These are phyloP conservation scores for Nephrotoma flavescens DNA, from an alignment of 2,888 invertebrate species.

Conservation along the genomic window DNA sequence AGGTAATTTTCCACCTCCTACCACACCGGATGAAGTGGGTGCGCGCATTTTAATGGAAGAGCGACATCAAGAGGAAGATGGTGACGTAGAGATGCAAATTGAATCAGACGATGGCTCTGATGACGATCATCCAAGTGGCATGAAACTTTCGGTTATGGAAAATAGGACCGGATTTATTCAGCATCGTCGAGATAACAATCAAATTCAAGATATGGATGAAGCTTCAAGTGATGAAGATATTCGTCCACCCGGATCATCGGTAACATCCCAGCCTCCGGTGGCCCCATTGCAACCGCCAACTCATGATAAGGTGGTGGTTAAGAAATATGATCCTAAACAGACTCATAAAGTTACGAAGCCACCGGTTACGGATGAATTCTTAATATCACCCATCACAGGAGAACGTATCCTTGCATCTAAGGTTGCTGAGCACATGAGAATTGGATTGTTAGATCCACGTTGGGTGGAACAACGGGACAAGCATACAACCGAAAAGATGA, in stretches of 20 bases:
- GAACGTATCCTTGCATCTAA: constrained; percentile 95
- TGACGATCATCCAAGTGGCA: constrained; percentile 30
- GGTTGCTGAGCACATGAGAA: constrained; percentile 95
- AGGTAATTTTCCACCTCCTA: constrained; percentile 93
- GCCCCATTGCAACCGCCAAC: constrained; percentile 68
- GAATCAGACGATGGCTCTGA: constrained; percentile 67
- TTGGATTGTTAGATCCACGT: constrained; percentile 87
- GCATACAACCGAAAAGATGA: constrained; percentile 81
- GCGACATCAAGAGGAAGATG: constrained; percentile 58
- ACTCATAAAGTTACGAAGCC: constrained; percentile 43
- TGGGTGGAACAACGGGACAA: constrained; percentile 97
- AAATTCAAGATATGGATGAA: constrained; percentile 86
- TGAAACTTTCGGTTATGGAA: constrained; percentile 51
- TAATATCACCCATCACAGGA: constrained; percentile 96
- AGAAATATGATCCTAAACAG: constrained; percentile 94
- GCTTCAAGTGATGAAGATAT: constrained; percentile 63
- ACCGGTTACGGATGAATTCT: constrained; percentile 66
- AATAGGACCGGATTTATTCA: constrained; percentile 32
- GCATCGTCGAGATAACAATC: constrained; percentile 31
- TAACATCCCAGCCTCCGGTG: constrained; percentile 29
- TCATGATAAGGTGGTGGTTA: constrained; percentile 86
- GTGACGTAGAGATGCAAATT: constrained; percentile 80
- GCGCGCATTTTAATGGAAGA: constrained; percentile 84
- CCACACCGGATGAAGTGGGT: constrained; percentile 93
- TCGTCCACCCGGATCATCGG: constrained; percentile 6